Evolutionary conservation across 2,888 invertebrate species (phyloP).

Genomic region (Acheta domesticus): DNA sequence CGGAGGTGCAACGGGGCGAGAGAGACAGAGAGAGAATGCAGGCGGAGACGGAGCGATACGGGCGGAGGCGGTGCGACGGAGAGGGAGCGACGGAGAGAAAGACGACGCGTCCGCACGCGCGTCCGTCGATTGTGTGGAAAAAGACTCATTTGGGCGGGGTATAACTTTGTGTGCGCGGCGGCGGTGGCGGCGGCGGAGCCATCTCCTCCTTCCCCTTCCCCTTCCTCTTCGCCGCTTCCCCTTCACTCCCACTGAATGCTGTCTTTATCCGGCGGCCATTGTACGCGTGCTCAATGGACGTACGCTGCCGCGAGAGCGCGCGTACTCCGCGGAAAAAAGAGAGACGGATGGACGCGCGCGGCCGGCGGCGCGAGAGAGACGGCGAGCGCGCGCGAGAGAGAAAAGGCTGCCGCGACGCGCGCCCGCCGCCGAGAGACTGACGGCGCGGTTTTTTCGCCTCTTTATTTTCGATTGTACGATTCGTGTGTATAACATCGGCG

Average conservation of each 20-base stretch:
- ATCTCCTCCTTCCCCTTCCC: neutral
- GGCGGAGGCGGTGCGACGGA: neutral
- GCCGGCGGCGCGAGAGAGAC: neutral
- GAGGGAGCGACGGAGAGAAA: too few species aligned
- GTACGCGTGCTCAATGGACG: neutral
- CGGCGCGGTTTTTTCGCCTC: too few species aligned
- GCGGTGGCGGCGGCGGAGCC: neutral
- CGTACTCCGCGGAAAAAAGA: neutral
- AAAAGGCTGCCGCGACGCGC: neutral
- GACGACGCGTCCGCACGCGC: too few species aligned
- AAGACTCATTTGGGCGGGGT: too few species aligned
- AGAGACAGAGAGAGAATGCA: neutral
- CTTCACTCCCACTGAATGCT: conserved; percentile 8
- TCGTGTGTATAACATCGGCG: neutral
- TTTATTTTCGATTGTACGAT: neutral
- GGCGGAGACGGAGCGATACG: neutral
- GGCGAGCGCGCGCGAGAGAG: neutral
- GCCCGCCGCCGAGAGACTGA: too few species aligned
- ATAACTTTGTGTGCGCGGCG: too few species aligned
- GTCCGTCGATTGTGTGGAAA: too few species aligned
- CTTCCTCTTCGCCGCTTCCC: neutral
- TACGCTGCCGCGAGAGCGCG: neutral
- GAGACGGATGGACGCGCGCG: neutral
- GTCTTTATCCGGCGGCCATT: conserved; percentile 9
- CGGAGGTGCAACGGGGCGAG: neutral